Percentiles rank a stretch among this genome's conserved stretches.
phyloP scores from a whole-genome alignment of 2,797 vertebrate species.

The Esox masquinongy region DNA sequence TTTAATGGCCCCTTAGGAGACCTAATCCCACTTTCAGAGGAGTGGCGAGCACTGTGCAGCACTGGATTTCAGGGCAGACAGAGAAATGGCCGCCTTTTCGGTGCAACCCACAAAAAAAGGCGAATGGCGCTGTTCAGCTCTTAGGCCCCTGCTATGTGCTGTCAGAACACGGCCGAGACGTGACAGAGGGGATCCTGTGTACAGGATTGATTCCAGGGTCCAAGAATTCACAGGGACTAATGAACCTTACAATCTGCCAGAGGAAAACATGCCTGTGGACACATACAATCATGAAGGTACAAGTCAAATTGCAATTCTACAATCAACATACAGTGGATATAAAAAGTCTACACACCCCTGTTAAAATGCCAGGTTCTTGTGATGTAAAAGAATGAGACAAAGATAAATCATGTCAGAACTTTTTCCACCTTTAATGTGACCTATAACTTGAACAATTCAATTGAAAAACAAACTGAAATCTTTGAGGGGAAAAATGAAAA shows the following conservation, averaged over 20 bases:
- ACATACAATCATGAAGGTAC: neutral
- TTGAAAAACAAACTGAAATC: no score
- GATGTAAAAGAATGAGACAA: no score
- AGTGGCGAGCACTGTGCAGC: conserved; percentile 34
- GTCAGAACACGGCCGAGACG: conserved; percentile 16
- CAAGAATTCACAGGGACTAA: conserved; percentile 24
- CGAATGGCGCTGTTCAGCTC: conserved; percentile 29
- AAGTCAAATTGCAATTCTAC: neutral
- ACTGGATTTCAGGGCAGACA: conserved; percentile 57
- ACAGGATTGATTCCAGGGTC: conserved; percentile 22
- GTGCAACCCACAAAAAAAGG: conserved; percentile 42
- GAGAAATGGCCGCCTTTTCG: conserved; percentile 40
- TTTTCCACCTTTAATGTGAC: no score
- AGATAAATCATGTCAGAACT: no score
- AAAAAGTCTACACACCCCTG: no score
- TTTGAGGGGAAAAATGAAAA: no score
- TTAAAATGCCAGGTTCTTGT: no score
- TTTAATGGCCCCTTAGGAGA: conserved; percentile 64
- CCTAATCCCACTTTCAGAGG: conserved; percentile 67
- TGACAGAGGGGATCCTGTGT: neutral
- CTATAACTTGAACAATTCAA: no score
- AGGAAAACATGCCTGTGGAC: conserved; percentile 21
- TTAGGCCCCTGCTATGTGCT: conserved; percentile 21
- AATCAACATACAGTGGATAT: no score
- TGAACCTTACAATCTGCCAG: conserved; percentile 20